These are phyloP conservation scores for Stictocephala bisonia DNA, from an alignment of 2,888 invertebrate species.

Conservation along the genomic window DNA sequence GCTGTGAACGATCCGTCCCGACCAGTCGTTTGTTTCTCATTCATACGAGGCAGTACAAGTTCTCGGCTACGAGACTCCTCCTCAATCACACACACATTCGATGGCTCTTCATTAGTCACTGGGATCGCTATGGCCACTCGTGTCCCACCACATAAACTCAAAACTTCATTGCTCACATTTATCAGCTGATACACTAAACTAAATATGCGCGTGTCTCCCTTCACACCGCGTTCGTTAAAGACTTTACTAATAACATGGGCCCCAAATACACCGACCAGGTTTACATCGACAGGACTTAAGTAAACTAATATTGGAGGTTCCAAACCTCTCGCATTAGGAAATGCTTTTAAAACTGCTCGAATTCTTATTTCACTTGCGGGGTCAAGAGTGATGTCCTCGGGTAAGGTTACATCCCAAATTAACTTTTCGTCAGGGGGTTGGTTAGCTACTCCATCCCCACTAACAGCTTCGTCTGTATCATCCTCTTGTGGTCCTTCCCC, in stretches of 20 bases:
- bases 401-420: background rate
- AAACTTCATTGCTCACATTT: background rate
- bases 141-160: background rate
- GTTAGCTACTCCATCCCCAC: slow-evolving; percentile 6
- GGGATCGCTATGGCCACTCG: slow-evolving; percentile 29
- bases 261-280: background rate
- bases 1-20: too few species aligned
- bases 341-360: background rate
- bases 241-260: slow-evolving; percentile 12
- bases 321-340: background rate
- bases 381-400: background rate
- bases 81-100: slow-evolving; percentile 12
- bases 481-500: background rate
- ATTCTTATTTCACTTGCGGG: background rate
- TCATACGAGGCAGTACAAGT: too few species aligned
- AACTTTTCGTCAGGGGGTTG: background rate
- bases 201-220: background rate
- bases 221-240: background rate
- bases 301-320: background rate
- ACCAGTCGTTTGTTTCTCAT: too few species aligned
- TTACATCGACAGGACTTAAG: background rate
- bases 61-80: background rate
- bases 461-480: too few species aligned
- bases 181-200: background rate
- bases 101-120: background rate